Evolutionary conservation across 2,888 invertebrate genomes (phyloP), one percentile per base, ranked within the genome.

Genomic region (Drosophila tanythrix): DNA sequence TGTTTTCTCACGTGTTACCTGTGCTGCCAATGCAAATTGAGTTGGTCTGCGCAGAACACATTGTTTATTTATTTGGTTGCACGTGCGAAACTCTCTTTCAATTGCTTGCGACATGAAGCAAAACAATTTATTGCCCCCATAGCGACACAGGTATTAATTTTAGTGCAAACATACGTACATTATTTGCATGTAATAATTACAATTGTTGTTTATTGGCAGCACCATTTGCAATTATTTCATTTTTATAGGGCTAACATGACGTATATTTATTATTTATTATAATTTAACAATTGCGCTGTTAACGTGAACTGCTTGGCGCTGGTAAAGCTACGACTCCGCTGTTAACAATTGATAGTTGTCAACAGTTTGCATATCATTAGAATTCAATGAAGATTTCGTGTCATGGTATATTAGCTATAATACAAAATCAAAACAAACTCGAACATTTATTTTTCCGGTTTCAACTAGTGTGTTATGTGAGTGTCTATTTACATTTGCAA

Each of bases 1-100:
- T 74, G 76, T 84, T 85, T 83, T 83, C 84, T 78, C 89, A 89
- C 89, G 86, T 84, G 89, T 73, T 57, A 53, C 67, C 67, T 67
- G 56, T 8, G 70, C 67, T 77, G 80, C 70, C 67, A 74, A 82
- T 83, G 79, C 71, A 88, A 87, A 87, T 84, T 86, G 81, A 79
- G 75, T 82, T 81, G 68, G 21, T 35, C 27, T 38, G 62, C 53
- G 33, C 48, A 53, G 62, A 60, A 43, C 72, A 78, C 58, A 71
- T 72, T 84, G 80, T 86, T 86, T 86, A 81, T 88, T 88, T 83
- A 71, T 81, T 78, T 72, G 70, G 43, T 36, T 59, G 79, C 82
- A 88, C 80, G 83, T 86, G 80, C 72, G 67, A 69, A 27, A 25
- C 46, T 46, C 70, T 80, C 72, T 66, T 61, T 61, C 72, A 79